These are phyloP conservation scores for Azemiops feae DNA, from an alignment of 2,113 vertebrate genomes.

Conservation along the genomic window DNA sequence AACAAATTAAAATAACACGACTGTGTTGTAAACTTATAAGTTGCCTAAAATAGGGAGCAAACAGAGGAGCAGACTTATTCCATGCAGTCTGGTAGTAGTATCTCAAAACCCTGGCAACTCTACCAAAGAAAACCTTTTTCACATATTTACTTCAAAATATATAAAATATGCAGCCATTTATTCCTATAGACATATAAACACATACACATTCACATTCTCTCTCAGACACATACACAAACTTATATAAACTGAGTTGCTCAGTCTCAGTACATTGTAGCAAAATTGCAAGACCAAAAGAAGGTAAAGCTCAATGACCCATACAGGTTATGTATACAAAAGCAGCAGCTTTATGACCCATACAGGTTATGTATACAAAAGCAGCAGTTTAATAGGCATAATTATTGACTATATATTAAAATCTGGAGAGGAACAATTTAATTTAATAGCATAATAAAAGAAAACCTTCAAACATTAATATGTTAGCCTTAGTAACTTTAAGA, in stretches of 20 bases:
- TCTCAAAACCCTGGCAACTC: background rate
- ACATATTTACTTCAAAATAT: background rate
- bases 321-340: background rate
- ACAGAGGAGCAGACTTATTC: background rate
- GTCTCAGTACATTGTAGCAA: background rate
- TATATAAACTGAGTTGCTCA: background rate
- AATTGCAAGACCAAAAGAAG: background rate
- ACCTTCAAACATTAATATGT: background rate
- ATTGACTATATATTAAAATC: background rate
- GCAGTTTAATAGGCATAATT: background rate
- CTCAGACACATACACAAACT: background rate
- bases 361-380: background rate
- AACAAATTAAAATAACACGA: background rate
- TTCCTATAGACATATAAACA: background rate
- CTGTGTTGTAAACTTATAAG: background rate
- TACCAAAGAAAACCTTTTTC: background rate
- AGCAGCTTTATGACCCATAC: background rate
- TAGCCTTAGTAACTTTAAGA: background rate
- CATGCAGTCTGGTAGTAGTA: background rate
- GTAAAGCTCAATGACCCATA: background rate
- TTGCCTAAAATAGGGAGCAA: background rate
- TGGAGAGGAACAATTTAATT: background rate
- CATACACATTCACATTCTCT: background rate
- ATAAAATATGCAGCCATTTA: background rate
- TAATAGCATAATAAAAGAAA: background rate